phyloP scores from a whole-genome alignment of 1,140 invertebrate species.

The Bradynema listronoti region DNA sequence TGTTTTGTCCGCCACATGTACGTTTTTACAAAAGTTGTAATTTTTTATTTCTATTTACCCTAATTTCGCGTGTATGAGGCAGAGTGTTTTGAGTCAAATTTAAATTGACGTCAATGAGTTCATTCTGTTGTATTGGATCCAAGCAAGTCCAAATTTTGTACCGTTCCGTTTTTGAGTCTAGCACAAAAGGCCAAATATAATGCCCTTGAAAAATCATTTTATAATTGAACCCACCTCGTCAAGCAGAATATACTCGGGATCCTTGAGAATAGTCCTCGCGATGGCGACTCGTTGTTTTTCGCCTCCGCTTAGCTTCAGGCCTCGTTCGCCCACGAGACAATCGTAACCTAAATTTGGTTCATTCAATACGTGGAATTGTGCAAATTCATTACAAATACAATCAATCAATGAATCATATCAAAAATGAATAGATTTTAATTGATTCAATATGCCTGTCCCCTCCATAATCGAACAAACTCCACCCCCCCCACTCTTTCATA shows the following conservation, averaged over 20 bases:
- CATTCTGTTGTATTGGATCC: no score
- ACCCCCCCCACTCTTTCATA: no score
- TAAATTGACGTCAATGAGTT: no score
- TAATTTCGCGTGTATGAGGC: no score
- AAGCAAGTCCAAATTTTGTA: no score
- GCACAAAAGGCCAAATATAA: no score
- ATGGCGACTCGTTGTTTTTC: conserved; percentile 90
- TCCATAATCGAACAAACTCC: neutral
- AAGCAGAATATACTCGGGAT: conserved; percentile 73
- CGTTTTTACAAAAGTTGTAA: no score
- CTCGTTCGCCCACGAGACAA: conserved; percentile 60
- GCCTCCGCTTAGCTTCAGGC: conserved; percentile 67
- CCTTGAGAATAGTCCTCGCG: conserved; percentile 77
- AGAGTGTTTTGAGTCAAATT: no score
- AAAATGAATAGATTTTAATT: neutral
- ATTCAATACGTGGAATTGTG: neutral
- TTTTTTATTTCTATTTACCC: no score
- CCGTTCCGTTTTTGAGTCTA: no score
- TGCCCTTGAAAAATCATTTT: no score
- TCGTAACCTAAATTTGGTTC: conserved; percentile 59
- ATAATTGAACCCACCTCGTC: conserved; percentile 71
- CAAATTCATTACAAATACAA: conserved; percentile 1
- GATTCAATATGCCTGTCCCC: neutral
- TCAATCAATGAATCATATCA: neutral
- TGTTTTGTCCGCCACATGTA: no score